Conservation (phyloP, 37 sponge, comb jelly and placozoan species). For the Bolinopsis microptera region DNA sequence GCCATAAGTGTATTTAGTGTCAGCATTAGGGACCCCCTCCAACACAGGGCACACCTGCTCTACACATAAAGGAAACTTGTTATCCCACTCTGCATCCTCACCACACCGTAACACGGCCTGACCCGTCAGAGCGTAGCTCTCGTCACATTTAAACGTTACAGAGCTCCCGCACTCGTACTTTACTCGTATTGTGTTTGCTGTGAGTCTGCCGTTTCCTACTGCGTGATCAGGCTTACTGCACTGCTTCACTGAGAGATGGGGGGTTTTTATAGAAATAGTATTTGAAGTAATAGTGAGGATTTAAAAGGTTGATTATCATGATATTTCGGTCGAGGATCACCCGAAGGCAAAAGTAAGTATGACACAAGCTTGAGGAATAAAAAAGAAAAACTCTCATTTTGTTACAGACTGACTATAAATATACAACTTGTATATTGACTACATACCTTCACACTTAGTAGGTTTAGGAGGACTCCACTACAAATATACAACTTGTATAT, state of each 20-base stretch:
- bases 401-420: too few species aligned
- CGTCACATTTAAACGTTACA: neutral
- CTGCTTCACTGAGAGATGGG: neutral
- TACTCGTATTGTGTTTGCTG: neutral
- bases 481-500: too few species aligned
- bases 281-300: too few species aligned
- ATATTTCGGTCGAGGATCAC: too few species aligned
- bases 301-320: too few species aligned
- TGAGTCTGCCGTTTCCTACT: neutral
- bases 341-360: too few species aligned
- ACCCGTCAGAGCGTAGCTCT: neutral
- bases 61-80: neutral
- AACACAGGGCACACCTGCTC: neutral
- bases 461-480: neutral
- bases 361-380: too few species aligned
- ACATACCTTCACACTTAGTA: constrained; percentile 6
- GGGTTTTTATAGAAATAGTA: too few species aligned
- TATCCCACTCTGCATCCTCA: neutral
- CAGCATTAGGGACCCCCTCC: neutral
- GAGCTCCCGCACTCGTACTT: neutral
- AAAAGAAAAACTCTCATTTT: too few species aligned
- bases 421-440: too few species aligned
- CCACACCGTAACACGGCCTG: neutral
- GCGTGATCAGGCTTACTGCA: neutral
- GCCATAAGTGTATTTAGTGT: neutral